Percentiles rank a stretch among this genome's conserved stretches.
Conservation (phyloP, 2,888 invertebrate species). For the Trimorus sp. region DNA sequence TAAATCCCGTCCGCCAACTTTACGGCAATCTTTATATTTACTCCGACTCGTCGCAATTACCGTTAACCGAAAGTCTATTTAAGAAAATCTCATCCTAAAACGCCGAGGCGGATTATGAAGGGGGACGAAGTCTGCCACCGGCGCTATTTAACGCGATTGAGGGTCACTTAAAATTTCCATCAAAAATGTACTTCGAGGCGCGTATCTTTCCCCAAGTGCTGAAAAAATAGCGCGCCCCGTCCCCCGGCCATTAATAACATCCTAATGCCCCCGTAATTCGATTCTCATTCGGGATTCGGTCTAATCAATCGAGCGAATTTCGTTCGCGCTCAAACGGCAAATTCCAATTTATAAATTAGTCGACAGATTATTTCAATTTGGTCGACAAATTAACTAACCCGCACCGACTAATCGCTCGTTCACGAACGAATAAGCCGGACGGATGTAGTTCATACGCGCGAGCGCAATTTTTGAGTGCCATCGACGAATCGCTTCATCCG, state of each 20-base stretch:
- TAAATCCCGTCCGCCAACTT: constrained; percentile 49
- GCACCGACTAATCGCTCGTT: background rate
- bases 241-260: constrained; percentile 24
- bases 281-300: too few relatives aligned
- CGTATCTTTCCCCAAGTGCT: constrained; percentile 62
- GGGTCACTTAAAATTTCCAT: constrained; percentile 81
- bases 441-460: constrained; percentile 17
- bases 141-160: constrained; percentile 80
- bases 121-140: constrained; percentile 68
- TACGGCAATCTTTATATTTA: constrained; percentile 66
- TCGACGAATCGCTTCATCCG: background rate
- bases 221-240: constrained; percentile 48
- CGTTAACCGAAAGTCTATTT: constrained; percentile 74
- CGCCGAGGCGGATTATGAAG: constrained; percentile 62
- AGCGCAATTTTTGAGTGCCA: constrained; percentile 13
- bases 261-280: too few relatives aligned
- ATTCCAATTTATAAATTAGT: too few relatives aligned
- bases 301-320: too few relatives aligned
- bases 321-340: too few relatives aligned
- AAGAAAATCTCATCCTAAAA: constrained; percentile 76
- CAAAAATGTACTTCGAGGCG: constrained; percentile 75
- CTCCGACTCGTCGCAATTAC: constrained; percentile 63
- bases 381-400: too few relatives aligned
- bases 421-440: background rate
- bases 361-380: too few relatives aligned